phyloP scores from a whole-genome alignment of 2,797 vertebrate species.

The Lophotriccus pileatus region DNA sequence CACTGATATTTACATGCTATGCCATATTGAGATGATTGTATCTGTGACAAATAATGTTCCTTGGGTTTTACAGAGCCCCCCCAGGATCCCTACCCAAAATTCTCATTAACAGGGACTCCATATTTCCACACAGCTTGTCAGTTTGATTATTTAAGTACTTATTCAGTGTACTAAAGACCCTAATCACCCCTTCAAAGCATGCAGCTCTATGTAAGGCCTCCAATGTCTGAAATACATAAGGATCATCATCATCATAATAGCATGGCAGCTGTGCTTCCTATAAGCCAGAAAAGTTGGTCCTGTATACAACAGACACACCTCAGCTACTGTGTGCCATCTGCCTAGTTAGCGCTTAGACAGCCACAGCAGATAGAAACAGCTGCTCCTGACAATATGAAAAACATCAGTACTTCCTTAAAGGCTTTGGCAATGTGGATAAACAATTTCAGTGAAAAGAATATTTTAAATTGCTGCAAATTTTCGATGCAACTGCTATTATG shows the following conservation, averaged over 20 bases:
- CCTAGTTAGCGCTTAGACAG: constrained; percentile 59
- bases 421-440: constrained; percentile 73
- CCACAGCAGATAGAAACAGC: constrained; percentile 71
- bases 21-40: neutral
- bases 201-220: constrained; percentile 56
- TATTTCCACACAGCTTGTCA: constrained; percentile 73
- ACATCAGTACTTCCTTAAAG: constrained; percentile 72
- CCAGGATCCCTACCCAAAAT: constrained; percentile 47
- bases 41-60: neutral
- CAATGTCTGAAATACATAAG: constrained; percentile 62
- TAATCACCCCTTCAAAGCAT: constrained; percentile 67
- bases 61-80: neutral
- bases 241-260: constrained; percentile 57
- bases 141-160: constrained; percentile 74
- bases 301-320: constrained; percentile 68
- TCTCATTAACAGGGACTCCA: constrained; percentile 68
- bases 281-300: constrained; percentile 71
- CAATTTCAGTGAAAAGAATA: constrained; percentile 77
- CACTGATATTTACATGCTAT: neutral
- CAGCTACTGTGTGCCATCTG: constrained; percentile 77
- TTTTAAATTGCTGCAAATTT: constrained; percentile 79
- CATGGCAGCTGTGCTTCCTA: constrained; percentile 70
- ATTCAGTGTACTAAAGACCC: constrained; percentile 65
- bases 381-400: constrained; percentile 75
- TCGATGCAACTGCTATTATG: constrained; percentile 75